phyloP scores from a whole-genome alignment of 2,113 vertebrate genomes.

The Periophthalmodon schlosseri region DNA sequence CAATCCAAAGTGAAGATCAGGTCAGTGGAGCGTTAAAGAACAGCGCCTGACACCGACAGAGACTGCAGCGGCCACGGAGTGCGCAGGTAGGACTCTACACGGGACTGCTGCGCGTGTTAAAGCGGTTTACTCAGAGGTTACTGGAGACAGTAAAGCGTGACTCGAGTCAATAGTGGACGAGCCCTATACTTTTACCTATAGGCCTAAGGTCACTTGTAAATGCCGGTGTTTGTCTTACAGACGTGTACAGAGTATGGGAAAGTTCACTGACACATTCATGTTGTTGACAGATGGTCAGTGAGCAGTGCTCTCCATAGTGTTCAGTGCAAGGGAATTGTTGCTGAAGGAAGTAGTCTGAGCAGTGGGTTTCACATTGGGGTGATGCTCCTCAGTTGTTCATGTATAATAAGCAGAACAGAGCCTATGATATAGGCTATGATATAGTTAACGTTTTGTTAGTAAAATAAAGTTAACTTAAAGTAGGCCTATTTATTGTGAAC shows the following conservation, averaged over 20 bases:
- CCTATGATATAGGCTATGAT: too few relatives aligned
- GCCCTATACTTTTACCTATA: not conserved
- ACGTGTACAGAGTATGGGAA: not conserved
- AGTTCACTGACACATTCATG: not conserved
- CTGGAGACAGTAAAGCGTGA: not conserved
- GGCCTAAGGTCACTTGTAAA: too few relatives aligned
- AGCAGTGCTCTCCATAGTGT: not conserved
- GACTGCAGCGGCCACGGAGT: slow-evolving; percentile 6
- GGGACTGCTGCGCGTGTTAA: not conserved
- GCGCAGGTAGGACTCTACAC: slow-evolving; percentile 46
- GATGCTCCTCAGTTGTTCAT: not conserved
- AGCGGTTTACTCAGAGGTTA: not conserved
- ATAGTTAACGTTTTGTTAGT: too few relatives aligned
- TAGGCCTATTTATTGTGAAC: too few relatives aligned
- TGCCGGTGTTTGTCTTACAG: not conserved
- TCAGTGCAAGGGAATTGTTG: not conserved
- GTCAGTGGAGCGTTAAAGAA: slow-evolving; percentile 35
- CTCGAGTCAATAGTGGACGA: not conserved
- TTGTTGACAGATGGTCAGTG: not conserved
- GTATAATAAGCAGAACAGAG: not conserved
- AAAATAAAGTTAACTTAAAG: too few relatives aligned
- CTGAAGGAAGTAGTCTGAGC: not conserved
- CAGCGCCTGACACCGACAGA: not conserved
- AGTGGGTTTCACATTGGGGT: not conserved
- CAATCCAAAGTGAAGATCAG: not conserved